Conservation (phyloP, 2,888 invertebrate genomes). For the Keiferia lycopersicella region DNA sequence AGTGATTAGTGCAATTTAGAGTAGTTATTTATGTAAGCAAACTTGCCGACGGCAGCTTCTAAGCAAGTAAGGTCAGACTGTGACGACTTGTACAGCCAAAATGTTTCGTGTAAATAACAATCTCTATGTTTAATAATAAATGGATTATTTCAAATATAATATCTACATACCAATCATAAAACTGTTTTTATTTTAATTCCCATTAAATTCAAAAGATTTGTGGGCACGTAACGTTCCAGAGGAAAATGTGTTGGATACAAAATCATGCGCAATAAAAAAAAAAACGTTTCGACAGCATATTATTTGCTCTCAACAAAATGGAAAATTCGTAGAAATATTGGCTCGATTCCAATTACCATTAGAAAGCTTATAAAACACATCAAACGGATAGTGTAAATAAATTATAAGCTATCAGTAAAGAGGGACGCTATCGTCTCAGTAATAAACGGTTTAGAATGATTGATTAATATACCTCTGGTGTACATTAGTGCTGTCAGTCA, state of each 20-base stretch:
- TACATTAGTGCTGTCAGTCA: constrained; percentile 74
- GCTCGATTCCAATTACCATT: constrained; percentile 18
- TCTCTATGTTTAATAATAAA: constrained; percentile 76
- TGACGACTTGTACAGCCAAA: constrained; percentile 72
- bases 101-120: constrained; percentile 76
- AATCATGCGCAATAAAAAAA: constrained; percentile 25
- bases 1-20: constrained; percentile 79
- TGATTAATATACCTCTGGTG: constrained; percentile 70
- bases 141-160: constrained; percentile 78
- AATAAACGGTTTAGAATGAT: constrained; percentile 65
- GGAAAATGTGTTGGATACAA: constrained; percentile 28
- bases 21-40: constrained; percentile 70
- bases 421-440: constrained; percentile 52
- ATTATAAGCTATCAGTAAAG: constrained; percentile 55
- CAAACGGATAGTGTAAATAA: constrained; percentile 53
- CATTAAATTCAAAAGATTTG: constrained; percentile 28
- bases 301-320: not conserved
- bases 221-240: constrained; percentile 18
- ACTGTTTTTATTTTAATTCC: constrained; percentile 47
- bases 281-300: constrained; percentile 8
- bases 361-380: constrained; percentile 35
- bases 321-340: constrained; percentile 17
- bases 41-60: constrained; percentile 56
- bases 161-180: constrained; percentile 66
- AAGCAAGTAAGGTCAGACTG: constrained; percentile 52